phyloP scores from a whole-genome alignment of 2,113 vertebrate genomes.

The human region GRCh38 chr6:2226501-2227000 shows the following conservation, averaged over 20 bases:
- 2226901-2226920: not conserved
- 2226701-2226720: constrained; percentile 5
- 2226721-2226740: not conserved
- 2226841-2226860: not conserved
- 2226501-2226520: not conserved
- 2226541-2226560: not conserved
- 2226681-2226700: not conserved
- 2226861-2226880: not conserved
- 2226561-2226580: not conserved
- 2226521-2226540: not conserved
- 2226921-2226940: not conserved
- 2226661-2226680: not conserved
- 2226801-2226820: not conserved
- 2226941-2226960: not conserved
- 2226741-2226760: not conserved
- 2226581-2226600: not conserved
- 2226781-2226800: not conserved
- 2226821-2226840: not conserved
- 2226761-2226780: not conserved
- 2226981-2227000: not conserved
- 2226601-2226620: not conserved
- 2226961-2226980: not conserved
- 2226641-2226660: not conserved
- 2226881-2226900: not conserved
- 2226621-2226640: not conserved